Conservation (phyloP, 1,140 invertebrate genomes). For the Tetragnatha versicolor region DNA sequence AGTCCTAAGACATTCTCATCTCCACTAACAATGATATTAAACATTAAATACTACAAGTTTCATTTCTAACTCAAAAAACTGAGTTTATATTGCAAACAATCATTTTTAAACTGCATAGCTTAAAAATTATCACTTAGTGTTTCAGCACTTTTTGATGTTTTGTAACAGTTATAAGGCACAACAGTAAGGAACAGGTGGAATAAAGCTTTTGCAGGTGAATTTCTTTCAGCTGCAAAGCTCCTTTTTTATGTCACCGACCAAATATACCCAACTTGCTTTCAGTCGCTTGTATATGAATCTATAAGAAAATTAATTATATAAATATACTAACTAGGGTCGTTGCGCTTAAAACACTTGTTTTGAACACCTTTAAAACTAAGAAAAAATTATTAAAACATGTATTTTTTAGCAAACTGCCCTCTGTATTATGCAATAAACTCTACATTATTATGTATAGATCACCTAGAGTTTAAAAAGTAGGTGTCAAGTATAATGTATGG, state of each 20-base stretch:
- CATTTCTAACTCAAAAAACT: no score
- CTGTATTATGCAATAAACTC: no score
- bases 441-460: background rate
- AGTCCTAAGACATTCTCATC: no score
- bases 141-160: slow-evolving; percentile 7
- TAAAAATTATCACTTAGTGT: slow-evolving; percentile 9
- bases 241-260: slow-evolving; percentile 42
- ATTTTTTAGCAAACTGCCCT: no score
- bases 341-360: background rate
- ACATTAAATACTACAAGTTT: no score
- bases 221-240: slow-evolving; percentile 8
- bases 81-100: no score
- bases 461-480: no score
- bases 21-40: no score
- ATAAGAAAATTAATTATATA: no score
- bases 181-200: slow-evolving; percentile 32
- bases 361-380: background rate
- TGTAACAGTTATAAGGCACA: slow-evolving; percentile 36
- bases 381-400: no score
- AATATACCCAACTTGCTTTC: slow-evolving; percentile 42
- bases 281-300: slow-evolving; percentile 45
- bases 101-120: background rate
- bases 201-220: slow-evolving; percentile 10
- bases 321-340: no score
- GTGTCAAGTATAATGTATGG: no score